Conservation (phyloP, 53 echinoderm and acorn worm species). For the Astropecten irregularis region DNA sequence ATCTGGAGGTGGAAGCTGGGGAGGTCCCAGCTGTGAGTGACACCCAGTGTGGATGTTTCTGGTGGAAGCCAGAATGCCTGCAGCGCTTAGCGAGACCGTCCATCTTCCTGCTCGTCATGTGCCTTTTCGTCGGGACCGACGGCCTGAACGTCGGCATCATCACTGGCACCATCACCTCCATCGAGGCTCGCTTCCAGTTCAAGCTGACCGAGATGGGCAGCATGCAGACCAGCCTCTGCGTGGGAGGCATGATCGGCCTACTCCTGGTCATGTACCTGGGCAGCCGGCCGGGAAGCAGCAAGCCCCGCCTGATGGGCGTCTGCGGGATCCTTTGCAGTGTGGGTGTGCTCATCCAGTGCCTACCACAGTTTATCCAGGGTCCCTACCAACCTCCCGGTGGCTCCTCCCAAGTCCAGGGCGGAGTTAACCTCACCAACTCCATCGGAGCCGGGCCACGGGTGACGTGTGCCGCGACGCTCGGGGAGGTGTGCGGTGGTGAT, state of each 20-base stretch:
- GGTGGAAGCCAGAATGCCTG: constrained; percentile 4
- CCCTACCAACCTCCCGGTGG: background rate
- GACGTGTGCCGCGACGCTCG: too few species aligned
- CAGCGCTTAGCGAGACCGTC: background rate
- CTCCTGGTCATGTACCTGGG: background rate
- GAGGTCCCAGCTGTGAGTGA: too few species aligned
- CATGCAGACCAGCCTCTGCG: background rate
- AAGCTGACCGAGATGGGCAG: constrained; percentile 7
- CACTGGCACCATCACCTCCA: background rate
- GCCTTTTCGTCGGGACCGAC: background rate
- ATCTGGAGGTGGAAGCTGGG: too few species aligned
- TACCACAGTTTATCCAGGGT: background rate
- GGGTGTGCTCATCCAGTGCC: background rate
- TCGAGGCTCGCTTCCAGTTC: constrained; percentile 27
- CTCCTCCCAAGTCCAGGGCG: background rate
- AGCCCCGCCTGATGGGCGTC: too few species aligned
- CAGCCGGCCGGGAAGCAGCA: too few species aligned
- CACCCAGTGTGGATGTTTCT: background rate
- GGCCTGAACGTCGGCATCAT: constrained; percentile 12
- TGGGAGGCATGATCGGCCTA: background rate
- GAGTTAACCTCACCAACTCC: background rate
- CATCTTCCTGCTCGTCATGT: too few species aligned
- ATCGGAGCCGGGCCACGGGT: too few species aligned
- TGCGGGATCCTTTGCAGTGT: background rate
- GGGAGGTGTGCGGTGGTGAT: too few species aligned